A percentile compares a stretch with the other conserved stretches of the same genome.
Evolutionary conservation across 2,888 invertebrate species (phyloP).

Genomic region (Scaptomyza tumidula): DNA sequence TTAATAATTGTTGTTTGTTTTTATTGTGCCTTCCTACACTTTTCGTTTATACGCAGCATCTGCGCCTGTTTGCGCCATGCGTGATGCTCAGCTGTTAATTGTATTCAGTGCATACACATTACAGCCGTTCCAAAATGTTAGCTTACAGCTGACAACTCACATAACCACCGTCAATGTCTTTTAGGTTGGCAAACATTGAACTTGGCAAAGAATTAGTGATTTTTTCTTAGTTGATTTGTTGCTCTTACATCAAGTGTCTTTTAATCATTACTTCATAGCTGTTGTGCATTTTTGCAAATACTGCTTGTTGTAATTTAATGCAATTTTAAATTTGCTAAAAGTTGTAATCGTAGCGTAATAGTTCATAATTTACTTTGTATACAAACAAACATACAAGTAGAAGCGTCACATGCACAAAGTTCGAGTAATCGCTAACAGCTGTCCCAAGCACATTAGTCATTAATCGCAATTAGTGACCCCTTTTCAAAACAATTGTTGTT

Average conservation of each 20-base stretch:
- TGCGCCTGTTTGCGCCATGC: constrained; percentile 23
- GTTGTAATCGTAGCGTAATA: constrained; percentile 12
- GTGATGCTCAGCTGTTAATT: constrained; percentile 48
- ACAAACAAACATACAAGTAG: constrained; percentile 1
- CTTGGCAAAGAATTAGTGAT: neutral
- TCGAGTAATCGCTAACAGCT: constrained; percentile 32
- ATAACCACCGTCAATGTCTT: constrained; percentile 3
- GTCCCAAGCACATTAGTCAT: constrained; percentile 48
- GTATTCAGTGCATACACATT: constrained; percentile 30
- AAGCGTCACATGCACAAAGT: constrained; percentile 41
- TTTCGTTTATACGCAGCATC: constrained; percentile 11
- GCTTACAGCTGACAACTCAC: constrained; percentile 14
- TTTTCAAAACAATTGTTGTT: constrained; percentile 1
- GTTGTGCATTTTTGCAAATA: constrained; percentile 9
- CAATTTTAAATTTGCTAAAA: constrained; percentile 17
- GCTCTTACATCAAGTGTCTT: constrained; percentile 1
- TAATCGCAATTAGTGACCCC: constrained; percentile 36
- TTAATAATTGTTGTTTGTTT: constrained; percentile 32
- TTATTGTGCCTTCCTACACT: constrained; percentile 29
- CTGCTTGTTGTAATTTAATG: constrained; percentile 16
- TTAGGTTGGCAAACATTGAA: neutral
- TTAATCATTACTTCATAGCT: neutral
- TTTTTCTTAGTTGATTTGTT: neutral
- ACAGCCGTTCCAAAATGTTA: constrained; percentile 59
- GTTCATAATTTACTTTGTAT: neutral